phyloP scores from a whole-genome alignment of 2,113 vertebrate species.

The Pangasianodon hypophthalmus region DNA sequence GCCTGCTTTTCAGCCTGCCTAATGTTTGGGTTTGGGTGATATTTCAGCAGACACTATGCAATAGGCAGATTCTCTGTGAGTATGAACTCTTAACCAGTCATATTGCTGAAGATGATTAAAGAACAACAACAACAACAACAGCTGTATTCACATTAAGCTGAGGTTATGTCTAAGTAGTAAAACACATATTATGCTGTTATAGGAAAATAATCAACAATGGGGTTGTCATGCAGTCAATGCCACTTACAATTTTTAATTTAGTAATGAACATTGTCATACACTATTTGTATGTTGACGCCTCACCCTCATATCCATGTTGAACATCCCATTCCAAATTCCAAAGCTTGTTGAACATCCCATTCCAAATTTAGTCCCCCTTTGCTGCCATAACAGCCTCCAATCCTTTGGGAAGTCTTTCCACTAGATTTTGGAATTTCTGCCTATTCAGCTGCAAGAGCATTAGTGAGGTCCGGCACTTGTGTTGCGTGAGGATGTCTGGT shows the following conservation, averaged over 20 bases:
- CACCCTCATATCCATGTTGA: not conserved
- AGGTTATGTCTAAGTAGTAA: not conserved
- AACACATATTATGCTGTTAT: not conserved
- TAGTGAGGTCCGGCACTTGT: not conserved
- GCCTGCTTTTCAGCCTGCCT: not conserved
- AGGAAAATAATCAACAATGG: not conserved
- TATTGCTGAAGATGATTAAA: not conserved
- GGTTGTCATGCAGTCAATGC: not conserved
- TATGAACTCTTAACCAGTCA: not conserved
- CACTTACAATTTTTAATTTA: not conserved
- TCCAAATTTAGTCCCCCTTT: not conserved
- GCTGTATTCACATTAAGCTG: not conserved
- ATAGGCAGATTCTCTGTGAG: not conserved
- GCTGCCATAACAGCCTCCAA: not conserved
- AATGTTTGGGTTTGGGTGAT: not conserved
- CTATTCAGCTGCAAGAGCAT: no score
- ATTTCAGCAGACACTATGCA: constrained; percentile 8
- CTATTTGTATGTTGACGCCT: not conserved
- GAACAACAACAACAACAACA: not conserved
- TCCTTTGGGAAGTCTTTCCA: not conserved
- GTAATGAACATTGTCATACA: not conserved
- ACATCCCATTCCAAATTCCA: not conserved
- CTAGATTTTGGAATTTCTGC: not conserved
- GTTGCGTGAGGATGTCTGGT: no score
- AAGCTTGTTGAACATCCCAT: not conserved